Percentiles rank a stretch among this genome's conserved stretches.
phyloP scores from a whole-genome alignment of 2,888 invertebrate species.

The Disparrhopalites patrizii region DNA sequence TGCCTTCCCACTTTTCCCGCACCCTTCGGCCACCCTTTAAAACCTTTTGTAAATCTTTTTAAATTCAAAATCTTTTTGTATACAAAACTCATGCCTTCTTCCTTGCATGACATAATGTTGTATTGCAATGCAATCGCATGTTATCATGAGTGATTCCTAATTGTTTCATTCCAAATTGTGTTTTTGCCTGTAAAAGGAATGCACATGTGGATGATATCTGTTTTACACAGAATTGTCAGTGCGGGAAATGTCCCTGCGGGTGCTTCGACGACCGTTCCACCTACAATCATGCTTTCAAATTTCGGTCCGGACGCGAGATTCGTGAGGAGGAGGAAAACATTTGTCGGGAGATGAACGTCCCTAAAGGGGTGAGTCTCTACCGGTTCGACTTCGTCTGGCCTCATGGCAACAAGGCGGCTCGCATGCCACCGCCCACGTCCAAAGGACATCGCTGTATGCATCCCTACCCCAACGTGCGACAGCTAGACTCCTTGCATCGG shows the following conservation, averaged over 20 bases:
- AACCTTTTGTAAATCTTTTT: constrained; percentile 38
- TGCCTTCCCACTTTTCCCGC: constrained; percentile 40
- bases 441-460: constrained; percentile 41
- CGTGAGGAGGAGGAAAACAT: constrained; percentile 29
- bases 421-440: constrained; percentile 37
- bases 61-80: too few species aligned
- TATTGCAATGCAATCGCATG: neutral
- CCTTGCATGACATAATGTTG: too few species aligned
- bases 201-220: neutral
- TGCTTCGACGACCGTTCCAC: constrained; percentile 41
- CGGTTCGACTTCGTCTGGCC: constrained; percentile 32
- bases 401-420: constrained; percentile 39
- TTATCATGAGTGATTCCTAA: neutral
- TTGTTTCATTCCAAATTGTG: neutral
- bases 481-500: constrained; percentile 35
- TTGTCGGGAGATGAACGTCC: constrained; percentile 28
- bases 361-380: constrained; percentile 34
- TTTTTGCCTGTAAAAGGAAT: constrained; percentile 1
- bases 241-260: constrained; percentile 40
- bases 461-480: constrained; percentile 28
- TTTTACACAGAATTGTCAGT: constrained; percentile 23
- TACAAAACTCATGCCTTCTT: too few species aligned
- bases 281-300: constrained; percentile 40
- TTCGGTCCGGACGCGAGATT: constrained; percentile 34
- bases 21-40: constrained; percentile 43